Base-by-base conservation (phyloP, 2,888 invertebrate genomes). In the Latheticus oryzae region DNA sequence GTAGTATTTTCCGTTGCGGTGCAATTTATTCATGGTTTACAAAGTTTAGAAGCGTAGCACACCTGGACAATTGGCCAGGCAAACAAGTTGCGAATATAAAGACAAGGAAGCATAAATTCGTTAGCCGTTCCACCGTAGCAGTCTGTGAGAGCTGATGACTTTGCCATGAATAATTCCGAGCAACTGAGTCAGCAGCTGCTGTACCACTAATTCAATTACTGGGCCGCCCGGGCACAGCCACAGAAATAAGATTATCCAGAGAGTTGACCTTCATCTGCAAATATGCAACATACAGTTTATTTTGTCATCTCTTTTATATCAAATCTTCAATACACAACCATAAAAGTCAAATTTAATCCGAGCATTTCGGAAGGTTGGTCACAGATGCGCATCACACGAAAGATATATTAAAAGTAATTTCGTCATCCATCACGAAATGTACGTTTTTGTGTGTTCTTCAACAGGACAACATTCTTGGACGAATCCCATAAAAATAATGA, bases 201-300 rank as follows among this genome's bases (percentile, higher is more conserved):
- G 12, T 45, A 45, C 53, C 45, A 54, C 53, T 54, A 54, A 54
- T 54, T 45, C 45, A 54, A 54, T 54, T 54, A 54, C 37, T 52
- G 42, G 42, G 13, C 37, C 19, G 38, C 26, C 43, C 37, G 53
- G 43, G 28, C 35, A 13, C 24, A 42, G 24, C 52, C 52, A 23
- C 40, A 52, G 32, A 42, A 23, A 52, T 53, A 45, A 53, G 43
- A 53, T 53, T 45, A 53, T 53, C 53, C 53, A 16, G 12, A 15
- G 30, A 28, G 50, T 26, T 40, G 21, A 19, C 26, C 38, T 23
- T 50, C 50, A 28, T 40, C 38, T 40, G 32, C 51, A 40, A 51
- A 51, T 51, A 30, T 38, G 47, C 23, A 40, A 21, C 23, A 21
- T 2, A 16, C 8, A n/a, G n/a, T 33, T 33, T 33, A 33, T 33